Conservation (phyloP, 1,140 invertebrate genomes). For the Nebria ingens region DNA sequence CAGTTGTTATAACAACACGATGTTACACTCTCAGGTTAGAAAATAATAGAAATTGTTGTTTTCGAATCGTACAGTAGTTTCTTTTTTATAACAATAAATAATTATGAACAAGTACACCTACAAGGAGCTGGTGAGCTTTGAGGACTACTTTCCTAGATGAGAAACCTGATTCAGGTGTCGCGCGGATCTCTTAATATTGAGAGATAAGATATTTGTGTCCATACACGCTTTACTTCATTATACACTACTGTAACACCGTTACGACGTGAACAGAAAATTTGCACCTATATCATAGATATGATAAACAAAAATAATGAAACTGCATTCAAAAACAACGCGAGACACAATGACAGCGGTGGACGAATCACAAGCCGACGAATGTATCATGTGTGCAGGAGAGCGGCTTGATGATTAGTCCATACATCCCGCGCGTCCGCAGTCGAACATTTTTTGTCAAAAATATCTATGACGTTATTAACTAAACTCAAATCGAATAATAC, state of each 20-base stretch:
- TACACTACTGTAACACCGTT: background rate
- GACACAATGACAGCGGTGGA: background rate
- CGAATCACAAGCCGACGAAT: background rate
- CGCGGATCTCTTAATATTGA: background rate
- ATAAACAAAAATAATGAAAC: background rate
- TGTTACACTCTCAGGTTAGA: background rate
- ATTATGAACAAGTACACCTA: background rate
- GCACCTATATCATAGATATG: background rate
- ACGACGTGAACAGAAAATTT: conserved; percentile 7
- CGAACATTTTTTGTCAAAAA: background rate
- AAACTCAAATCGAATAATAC: background rate
- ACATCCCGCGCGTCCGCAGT: background rate
- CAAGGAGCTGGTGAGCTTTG: background rate
- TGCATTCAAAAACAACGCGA: background rate
- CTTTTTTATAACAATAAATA: background rate
- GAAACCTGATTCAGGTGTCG: background rate
- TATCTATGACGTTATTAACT: background rate
- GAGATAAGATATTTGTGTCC: background rate
- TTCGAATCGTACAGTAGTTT: background rate
- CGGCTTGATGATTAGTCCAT: background rate
- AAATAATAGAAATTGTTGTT: conserved; percentile 2
- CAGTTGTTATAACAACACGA: background rate
- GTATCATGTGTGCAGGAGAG: background rate
- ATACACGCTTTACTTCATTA: background rate
- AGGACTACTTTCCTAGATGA: background rate